These are phyloP conservation scores for Alligator mississippiensis DNA, from an alignment of 2,113 vertebrate genomes.

Conservation along the genomic window DNA sequence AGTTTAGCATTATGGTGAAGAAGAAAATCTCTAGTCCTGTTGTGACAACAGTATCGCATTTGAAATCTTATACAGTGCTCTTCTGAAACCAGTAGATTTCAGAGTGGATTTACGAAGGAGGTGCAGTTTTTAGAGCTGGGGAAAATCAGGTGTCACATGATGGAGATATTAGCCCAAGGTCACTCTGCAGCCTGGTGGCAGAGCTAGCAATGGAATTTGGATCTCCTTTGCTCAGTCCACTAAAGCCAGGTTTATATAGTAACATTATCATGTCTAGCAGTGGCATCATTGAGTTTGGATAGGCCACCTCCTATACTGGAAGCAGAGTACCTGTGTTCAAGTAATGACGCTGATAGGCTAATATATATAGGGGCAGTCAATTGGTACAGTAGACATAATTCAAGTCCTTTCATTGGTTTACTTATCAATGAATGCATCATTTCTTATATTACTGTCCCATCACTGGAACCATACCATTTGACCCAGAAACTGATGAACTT, in stretches of 20 bases:
- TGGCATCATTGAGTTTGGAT: too few species aligned
- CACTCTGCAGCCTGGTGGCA: not conserved
- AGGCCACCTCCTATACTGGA: too few species aligned
- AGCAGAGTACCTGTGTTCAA: too few species aligned
- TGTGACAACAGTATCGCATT: too few species aligned
- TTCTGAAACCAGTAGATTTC: not conserved
- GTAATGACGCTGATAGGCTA: too few species aligned
- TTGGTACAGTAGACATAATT: too few species aligned
- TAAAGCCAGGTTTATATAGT: not conserved
- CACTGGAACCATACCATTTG: too few species aligned
- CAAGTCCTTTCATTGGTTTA: too few species aligned
- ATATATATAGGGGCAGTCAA: too few species aligned
- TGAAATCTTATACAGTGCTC: not conserved
- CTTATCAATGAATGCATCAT: too few species aligned
- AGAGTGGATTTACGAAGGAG: not conserved
- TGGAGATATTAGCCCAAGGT: not conserved
- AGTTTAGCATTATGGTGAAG: not conserved
- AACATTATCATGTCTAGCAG: not conserved
- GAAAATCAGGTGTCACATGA: not conserved
- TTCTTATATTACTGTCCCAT: too few species aligned
- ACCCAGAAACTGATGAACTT: too few species aligned
- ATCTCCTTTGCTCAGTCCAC: not conserved
- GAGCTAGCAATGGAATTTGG: not conserved
- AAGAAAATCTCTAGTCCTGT: not conserved
- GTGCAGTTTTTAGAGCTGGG: not conserved